Evolutionary conservation across 2,797 vertebrate genomes (phyloP), one percentile per base, ranked within the genome.

Genomic region (Carduelis carduelis): DNA sequence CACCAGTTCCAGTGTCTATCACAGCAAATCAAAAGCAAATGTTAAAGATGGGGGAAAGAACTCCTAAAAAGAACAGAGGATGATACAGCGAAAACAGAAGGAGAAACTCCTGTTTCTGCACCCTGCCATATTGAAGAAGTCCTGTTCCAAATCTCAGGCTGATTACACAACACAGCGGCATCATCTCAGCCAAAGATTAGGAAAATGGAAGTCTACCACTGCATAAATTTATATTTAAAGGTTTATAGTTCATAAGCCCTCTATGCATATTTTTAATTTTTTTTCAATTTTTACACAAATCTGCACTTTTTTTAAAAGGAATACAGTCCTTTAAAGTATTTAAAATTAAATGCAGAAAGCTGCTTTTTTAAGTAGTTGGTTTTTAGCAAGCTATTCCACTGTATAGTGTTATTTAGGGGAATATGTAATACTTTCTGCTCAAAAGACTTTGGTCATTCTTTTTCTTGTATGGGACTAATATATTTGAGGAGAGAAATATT

Each of bases 1-100:
- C 85, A 77, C 16, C 70, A 65, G 57, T 86, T 60, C 46, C 34
- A 56, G 47, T 56, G 84, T 79, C 90, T 95, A 55, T 63, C 72
- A 43, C 60, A 64, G 12, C n/a, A 41, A 94, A 94, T 69, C 65
- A 71, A 95, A 89, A 83, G 21, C 84, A 94, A 93, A 87, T 84
- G 91, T 87, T 91, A 34, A 83, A 75, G 35, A 20, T 0, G 7
- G 20, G 9, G 7, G 23, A 85, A 82, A 78, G 39, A 89, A 85
- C 34, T 83, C 1, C 0, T 43, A 39, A 71, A 81, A 90, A 65
- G 56, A 82, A 86, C 60, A 89, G 78, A 91, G 55, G 59, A 94
- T 39, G 52, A 43, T 43, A 50, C 44, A 47, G 44, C 24, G 47
- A 85, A 71, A 94, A 80, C 59, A 91, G 63, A 74, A 86, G 85